These are phyloP conservation scores for Acanthaster planci DNA, from an alignment of 35 echinoderm and acorn worm species.

Conservation along the genomic window DNA sequence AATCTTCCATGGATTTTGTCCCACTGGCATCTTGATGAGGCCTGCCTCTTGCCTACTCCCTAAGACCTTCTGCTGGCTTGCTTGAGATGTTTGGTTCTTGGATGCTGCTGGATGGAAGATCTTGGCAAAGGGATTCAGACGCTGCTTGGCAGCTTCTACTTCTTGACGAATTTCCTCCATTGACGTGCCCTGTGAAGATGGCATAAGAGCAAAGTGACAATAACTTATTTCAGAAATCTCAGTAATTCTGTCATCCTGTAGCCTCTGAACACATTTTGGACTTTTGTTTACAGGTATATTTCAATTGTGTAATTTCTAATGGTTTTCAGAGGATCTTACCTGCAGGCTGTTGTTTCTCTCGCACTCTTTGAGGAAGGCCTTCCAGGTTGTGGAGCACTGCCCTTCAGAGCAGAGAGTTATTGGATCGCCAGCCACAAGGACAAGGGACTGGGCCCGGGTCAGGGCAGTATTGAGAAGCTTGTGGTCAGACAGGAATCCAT, in stretches of 20 bases:
- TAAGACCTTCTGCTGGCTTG: background rate
- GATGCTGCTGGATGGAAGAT: background rate
- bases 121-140: slow-evolving; percentile 76
- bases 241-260: background rate
- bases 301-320: too few relatives aligned
- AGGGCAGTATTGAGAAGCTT: slow-evolving; percentile 86
- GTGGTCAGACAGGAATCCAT: slow-evolving; percentile 85
- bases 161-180: slow-evolving; percentile 64
- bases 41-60: background rate
- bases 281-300: too few relatives aligned
- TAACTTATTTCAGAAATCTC: background rate
- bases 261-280: too few relatives aligned
- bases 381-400: slow-evolving; percentile 77
- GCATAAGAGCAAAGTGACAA: background rate
- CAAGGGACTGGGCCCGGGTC: slow-evolving; percentile 79
- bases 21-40: background rate
- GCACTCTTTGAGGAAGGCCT: slow-evolving; percentile 74
- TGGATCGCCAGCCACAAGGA: slow-evolving; percentile 84
- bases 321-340: too few relatives aligned
- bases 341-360: slow-evolving; percentile 60
- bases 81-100: slow-evolving; percentile 11
- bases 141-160: slow-evolving; percentile 57
- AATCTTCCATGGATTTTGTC: background rate
- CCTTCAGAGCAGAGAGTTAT: slow-evolving; percentile 83
- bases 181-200: slow-evolving; percentile 46